Evolutionary conservation across 2,888 invertebrate genomes (phyloP), one percentile per base, ranked within the genome.

Genomic region (Patella depressa): DNA sequence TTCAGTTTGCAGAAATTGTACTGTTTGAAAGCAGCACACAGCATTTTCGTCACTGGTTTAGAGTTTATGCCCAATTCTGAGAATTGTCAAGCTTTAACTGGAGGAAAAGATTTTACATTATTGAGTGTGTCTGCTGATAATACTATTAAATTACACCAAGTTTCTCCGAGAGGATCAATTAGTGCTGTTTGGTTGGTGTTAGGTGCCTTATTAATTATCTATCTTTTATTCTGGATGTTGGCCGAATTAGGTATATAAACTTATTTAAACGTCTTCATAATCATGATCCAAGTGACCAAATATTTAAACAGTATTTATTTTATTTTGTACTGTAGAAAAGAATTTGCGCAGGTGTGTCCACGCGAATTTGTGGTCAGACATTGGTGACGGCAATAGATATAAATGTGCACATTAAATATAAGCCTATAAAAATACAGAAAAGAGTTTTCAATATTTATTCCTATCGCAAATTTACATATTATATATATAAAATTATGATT

Each of bases 111-210:
- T 90, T 96, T 97, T 76, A 97, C 97, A 71, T 95, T 98, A 83
- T 93, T 98, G 83, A 97, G 97, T 91, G 97, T 98, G 89, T 98
- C 98, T 53, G 97, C 98, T 59, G 98, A 98, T 93, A 98, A 98
- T 93, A 89, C 89, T n/a, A 83, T 91, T 45, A 86, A 89, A 70
- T 78, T 90, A 53, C 91, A 91, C 79, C 91, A 91, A 79, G 85
- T 88, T 73, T 85, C 87, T 17, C 79, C 83, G 24, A 81, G 88
- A 85, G 89, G 78, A 70, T 81, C 83, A 17, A 83, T 84, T 85
- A 87, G 82, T 80, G 81, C 84, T 9, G 12, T 88, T 14, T 84
- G 84, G 83, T 74, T 87, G 14, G 69, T 89, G 0, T 76, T 86
- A 29, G 88, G 85, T 14, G 80, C 84, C 53, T n/a, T 86, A 19